Percentiles rank a stretch among this genome's conserved stretches.
Evolutionary conservation across 2,888 invertebrate species (phyloP).

Genomic region (Eupsilia transversa): DNA sequence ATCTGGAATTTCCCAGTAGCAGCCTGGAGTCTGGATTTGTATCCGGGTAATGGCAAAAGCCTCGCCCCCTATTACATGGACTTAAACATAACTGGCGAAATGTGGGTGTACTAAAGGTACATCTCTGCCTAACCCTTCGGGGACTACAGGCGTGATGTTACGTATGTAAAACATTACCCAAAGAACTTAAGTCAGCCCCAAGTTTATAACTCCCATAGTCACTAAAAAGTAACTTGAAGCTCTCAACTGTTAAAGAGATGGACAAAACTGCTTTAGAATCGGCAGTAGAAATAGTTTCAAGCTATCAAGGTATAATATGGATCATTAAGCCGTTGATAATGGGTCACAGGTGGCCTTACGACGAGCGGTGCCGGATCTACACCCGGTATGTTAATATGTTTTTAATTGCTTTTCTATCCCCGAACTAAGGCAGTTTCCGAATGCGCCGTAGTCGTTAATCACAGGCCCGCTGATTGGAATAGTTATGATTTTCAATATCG

Average conservation of each 20-base stretch:
- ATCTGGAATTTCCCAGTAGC: no score
- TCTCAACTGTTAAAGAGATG: conserved; percentile 35
- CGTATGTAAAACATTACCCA: neutral
- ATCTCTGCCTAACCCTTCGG: no score
- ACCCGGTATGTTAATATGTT: conserved; percentile 82
- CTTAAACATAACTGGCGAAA: no score
- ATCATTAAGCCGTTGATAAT: conserved; percentile 78
- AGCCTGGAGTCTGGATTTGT: no score
- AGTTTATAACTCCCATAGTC: conserved; percentile 3
- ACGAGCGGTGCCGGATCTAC: conserved; percentile 65
- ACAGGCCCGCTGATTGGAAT: conserved; percentile 34
- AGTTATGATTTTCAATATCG: conserved; percentile 37
- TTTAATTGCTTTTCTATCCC: conserved; percentile 84
- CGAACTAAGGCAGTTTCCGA: conserved; percentile 73
- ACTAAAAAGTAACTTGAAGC: conserved; percentile 52
- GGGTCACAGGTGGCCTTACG: conserved; percentile 72
- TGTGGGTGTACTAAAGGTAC: no score
- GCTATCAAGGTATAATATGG: conserved; percentile 71
- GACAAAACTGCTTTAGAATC: conserved; percentile 48
- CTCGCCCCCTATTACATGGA: no score
- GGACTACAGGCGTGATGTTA: no score
- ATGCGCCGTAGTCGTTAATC: conserved; percentile 58
- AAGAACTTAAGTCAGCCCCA: neutral
- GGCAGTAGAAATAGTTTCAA: conserved; percentile 66
- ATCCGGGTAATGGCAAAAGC: no score